Base-by-base conservation (phyloP, 2,113 vertebrate species). In the Engraulis encrasicolus region DNA sequence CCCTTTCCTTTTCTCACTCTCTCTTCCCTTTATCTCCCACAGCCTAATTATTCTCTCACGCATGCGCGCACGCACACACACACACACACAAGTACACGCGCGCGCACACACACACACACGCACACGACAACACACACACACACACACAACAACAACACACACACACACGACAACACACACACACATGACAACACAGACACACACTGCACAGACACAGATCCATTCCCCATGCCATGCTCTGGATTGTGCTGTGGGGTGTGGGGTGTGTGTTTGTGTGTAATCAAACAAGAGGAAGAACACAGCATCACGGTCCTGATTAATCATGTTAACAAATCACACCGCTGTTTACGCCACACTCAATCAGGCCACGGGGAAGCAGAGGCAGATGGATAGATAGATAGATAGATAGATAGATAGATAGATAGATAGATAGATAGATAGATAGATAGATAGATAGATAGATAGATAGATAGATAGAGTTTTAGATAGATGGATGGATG, bases 371-470 rank as follows among this genome's bases (percentile, higher is more conserved):
- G 27, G 58, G 58, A 1, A 9, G n/a, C 20, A 14, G 11, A 6
- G 6, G 23, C n/a, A 2, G n/a, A 12, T 1, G 6, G 23, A 27
- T 61, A 23, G 58, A 61, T 11, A 23, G n/a, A 61, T 11, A 9
- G n/a, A 61, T 58, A 20, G 52, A 58, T 27, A 6, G 58, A 61
- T 61, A 11, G 58, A 61, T 27, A 1, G 58, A 27, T 61, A 0
- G 58, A 61, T 27, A 11, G 58, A 66, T 27, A 11, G 18, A 6
- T 48, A 78, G 83, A 45, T 85, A 45, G 58, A 66, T 74, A 23
- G 80, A 78, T 86, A 23, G 27, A 12, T 27, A 2, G 27, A 7
- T 85, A 85, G 84, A 31, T 27, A 23, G 18, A 58, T 6, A 6
- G 20, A n/a, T 4, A 0, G 27, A 0, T n/a, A n/a, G n/a, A n/a